Evolutionary conservation across 2,113 vertebrate species (phyloP).

Genomic region (Lampris incognitus): DNA sequence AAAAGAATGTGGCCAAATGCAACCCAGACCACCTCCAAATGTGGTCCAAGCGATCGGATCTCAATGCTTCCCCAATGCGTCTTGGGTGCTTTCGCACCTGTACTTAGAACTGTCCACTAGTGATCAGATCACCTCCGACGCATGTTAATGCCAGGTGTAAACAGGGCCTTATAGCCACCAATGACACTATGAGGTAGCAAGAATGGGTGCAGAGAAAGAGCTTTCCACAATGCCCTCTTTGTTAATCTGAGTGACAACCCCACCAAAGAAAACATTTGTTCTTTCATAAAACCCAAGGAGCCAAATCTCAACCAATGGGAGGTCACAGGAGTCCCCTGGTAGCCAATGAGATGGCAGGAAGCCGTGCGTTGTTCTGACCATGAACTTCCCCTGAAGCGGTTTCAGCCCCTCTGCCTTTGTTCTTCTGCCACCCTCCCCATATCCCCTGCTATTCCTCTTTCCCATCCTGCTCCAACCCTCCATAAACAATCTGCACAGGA

Average conservation of each 20-base stretch:
- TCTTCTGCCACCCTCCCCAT: constrained; percentile 38
- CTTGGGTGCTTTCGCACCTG: too few relatives aligned
- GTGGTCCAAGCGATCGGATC: too few relatives aligned
- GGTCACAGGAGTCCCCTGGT: constrained; percentile 28
- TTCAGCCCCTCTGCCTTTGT: constrained; percentile 56
- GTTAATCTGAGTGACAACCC: constrained; percentile 54
- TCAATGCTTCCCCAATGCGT: too few relatives aligned
- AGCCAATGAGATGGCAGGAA: constrained; percentile 71
- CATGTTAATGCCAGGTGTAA: constrained; percentile 33
- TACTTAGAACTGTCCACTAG: too few relatives aligned
- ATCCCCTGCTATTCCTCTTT: constrained; percentile 61
- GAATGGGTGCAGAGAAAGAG: constrained; percentile 31
- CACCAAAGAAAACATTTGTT: constrained; percentile 65
- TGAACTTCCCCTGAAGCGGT: constrained; percentile 67
- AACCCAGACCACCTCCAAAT: too few relatives aligned
- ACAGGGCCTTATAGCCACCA: constrained; percentile 34
- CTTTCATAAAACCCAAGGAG: constrained; percentile 56
- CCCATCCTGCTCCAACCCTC: constrained; percentile 1
- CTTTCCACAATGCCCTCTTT: constrained; percentile 60
- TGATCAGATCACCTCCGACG: too few relatives aligned
- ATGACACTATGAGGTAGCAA: constrained; percentile 16
- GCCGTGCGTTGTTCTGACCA: constrained; percentile 56
- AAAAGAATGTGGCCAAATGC: too few relatives aligned
- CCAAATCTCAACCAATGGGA: constrained; percentile 60
- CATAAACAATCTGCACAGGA: constrained; percentile 49